These are phyloP conservation scores for Bactericera cockerelli DNA, from an alignment of 1,140 invertebrate species.

Conservation along the genomic window DNA sequence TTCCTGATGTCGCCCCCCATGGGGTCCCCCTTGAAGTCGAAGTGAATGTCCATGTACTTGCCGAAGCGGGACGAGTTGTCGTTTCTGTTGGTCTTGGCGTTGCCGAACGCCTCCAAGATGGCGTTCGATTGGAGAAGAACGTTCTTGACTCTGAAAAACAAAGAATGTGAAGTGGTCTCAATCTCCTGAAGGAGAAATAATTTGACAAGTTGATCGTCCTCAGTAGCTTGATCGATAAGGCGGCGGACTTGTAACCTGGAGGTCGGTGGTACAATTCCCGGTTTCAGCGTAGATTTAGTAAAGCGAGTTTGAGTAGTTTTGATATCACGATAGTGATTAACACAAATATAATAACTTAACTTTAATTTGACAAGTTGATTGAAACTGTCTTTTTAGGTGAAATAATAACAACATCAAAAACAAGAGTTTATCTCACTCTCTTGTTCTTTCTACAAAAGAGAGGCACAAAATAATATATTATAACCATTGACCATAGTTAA, in stretches of 20 bases:
- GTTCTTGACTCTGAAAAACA: constrained; percentile 74
- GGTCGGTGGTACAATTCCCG: too few species aligned
- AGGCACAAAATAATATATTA: too few species aligned
- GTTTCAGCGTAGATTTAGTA: too few species aligned
- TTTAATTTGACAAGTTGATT: neutral
- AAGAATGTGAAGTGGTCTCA: constrained; percentile 13
- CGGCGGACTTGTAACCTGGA: too few species aligned
- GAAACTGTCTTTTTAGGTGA: neutral
- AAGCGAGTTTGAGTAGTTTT: too few species aligned
- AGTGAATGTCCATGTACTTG: constrained; percentile 99
- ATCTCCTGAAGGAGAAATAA: too few species aligned
- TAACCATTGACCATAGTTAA: too few species aligned
- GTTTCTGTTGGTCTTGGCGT: constrained; percentile 94
- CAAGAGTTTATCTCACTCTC: neutral
- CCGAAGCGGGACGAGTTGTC: constrained; percentile 96
- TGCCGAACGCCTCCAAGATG: constrained; percentile 92
- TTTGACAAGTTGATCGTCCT: too few species aligned
- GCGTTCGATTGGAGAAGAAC: constrained; percentile 90
- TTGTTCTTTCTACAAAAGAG: too few species aligned
- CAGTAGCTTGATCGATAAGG: too few species aligned
- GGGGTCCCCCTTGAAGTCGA: constrained; percentile 95
- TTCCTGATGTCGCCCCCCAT: constrained; percentile 92
- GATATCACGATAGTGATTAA: too few species aligned
- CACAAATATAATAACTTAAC: too few species aligned
- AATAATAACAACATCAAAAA: neutral